Base-by-base conservation (phyloP, 2,113 vertebrate species). In the Corydoras maculifer region DNA sequence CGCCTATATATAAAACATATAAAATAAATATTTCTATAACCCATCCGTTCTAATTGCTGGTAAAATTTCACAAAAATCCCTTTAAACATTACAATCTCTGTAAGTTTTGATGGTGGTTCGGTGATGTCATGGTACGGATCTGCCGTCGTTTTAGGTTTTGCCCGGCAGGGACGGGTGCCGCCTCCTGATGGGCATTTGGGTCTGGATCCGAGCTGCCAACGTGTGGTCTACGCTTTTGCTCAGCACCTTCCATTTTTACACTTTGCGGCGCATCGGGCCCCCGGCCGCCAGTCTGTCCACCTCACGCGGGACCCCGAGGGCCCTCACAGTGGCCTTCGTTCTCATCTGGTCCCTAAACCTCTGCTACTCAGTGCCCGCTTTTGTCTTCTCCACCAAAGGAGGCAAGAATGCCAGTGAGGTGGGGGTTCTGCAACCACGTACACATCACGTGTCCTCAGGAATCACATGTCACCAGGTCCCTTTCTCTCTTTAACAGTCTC, bases 161-260 rank as follows among this genome's bases (percentile, higher is more conserved):
- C 81, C 83, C 2, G 81, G 82, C 54, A 85, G 71, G 62, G 66
- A 67, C 9, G 88, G 83, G 82, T 91, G 91, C 72, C 85, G 79
- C 62, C 55, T 90, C n/a, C 82, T 92, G 74, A 92, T 92, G 90
- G 89, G 85, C 2, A 1, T 89, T 14, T 92, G 90, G 88, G 86
- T 92, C 75, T 90, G 91, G 87, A 76, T 92, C 25, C 87, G 89
- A 25, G 86, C 86, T 0, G 88, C 85, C 54, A 91, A 89, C 2
- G 87, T 89, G n/a, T 92, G 90, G 90, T 90, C 88, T 0, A 91
- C 88, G 0, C 80, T 91, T 18, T 90, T 83, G 65, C 87, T 92
- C 69, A 91, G 90, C 7, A 83, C 79, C 0, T 91, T 91, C 64
- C 90, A 92, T 74, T 83, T 89, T 25, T 84, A 89, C 68, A 90